Percentiles rank a stretch among this genome's conserved stretches.
These are phyloP conservation scores for Origma solitaria DNA, from an alignment of 2,113 vertebrate species.

Conservation along the genomic window DNA sequence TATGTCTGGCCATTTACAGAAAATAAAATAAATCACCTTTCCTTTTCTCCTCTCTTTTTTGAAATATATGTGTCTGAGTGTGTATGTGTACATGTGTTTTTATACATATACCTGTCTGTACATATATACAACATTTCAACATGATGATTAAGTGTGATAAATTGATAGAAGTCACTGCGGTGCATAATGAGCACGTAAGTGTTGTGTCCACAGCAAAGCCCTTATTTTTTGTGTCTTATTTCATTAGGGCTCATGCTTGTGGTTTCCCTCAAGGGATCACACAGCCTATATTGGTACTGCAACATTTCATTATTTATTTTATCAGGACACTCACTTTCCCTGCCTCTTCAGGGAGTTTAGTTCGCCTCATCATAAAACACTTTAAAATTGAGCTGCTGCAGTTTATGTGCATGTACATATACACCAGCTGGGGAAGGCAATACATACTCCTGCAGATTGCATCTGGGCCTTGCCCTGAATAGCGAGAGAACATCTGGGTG, in stretches of 20 bases:
- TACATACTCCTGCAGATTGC: not conserved
- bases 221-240: not conserved
- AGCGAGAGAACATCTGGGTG: not conserved
- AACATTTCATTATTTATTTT: slow-evolving; percentile 52
- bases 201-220: not conserved
- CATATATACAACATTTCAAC: not conserved
- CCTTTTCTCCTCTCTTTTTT: not conserved
- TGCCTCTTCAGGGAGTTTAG: not conserved
- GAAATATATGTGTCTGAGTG: not conserved
- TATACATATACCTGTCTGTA: not conserved
- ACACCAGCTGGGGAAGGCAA: not conserved
- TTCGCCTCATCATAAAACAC: not conserved
- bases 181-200: not conserved
- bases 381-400: not conserved
- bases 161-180: not conserved
- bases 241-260: not conserved
- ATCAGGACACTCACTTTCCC: not conserved
- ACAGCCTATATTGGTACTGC: not conserved
- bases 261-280: slow-evolving; percentile 5
- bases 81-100: not conserved
- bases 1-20: not conserved
- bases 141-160: not conserved
- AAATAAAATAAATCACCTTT: not conserved
- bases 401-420: not conserved
- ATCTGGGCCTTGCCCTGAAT: not conserved